Base-by-base conservation (phyloP, 2,888 invertebrate species). In the Erannis defoliaria region DNA sequence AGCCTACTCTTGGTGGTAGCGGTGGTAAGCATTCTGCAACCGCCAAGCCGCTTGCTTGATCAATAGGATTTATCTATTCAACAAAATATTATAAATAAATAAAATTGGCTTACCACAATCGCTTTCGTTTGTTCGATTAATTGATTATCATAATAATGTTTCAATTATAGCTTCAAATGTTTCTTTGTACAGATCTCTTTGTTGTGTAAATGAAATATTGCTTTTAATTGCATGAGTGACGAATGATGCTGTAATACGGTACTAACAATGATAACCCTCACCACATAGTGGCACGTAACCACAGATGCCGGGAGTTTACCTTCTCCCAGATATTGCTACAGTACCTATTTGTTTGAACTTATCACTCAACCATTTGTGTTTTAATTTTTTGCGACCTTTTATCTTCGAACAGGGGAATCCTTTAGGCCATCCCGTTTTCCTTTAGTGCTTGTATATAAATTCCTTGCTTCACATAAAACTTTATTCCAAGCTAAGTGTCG, bases 271-370 rank as follows among this genome's bases (percentile, higher is more conserved):
- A 58, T 58, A 58, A 58, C 51, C 57, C 58, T 38, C 12, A 21
- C 58, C 48, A 48, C 59, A 45, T 26, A 46, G 37, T 21, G 18
- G 33, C 21, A 51, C 29, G 38, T 46, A 54, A 53, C 40, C 38
- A 21, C 48, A 48, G 31, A 35, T 43, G 42, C 55, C 49, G 61
- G 61, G 61, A 61, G 18, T 55, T 51, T 14, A 61, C 55, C 37
- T 40, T 18, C 50, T 61, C 38, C 23, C 43, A 29, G 33, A 33
- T 46, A 58, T 14, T 51, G 14, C n/a, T n/a, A n/a, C 23, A 46
- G 26, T 38, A 23, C 8, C 16, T 49, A 42, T 21, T 33, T 8
- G 45, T 35, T 10, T 26, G 42, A 14, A 16, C 45, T 60, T 61
- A 50, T 61, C 55, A 55, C 19, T 60, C 19, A 21, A 45, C 50